phyloP scores from a whole-genome alignment of 2,888 invertebrate species.

The Drosophila colorata region DNA sequence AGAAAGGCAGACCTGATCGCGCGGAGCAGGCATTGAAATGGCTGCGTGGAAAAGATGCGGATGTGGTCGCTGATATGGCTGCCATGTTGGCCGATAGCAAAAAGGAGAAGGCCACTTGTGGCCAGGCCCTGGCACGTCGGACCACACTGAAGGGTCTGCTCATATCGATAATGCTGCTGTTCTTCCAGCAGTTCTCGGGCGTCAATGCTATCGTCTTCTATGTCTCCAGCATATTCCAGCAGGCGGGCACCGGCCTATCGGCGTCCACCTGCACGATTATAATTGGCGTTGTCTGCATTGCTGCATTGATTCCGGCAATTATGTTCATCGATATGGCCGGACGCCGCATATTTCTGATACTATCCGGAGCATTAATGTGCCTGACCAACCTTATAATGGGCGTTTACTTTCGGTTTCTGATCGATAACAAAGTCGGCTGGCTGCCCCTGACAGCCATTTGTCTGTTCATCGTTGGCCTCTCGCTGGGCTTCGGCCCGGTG shows the following conservation, averaged over 20 bases:
- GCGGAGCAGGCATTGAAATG: constrained; percentile 89
- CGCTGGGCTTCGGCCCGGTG: constrained; percentile 93
- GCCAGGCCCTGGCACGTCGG: constrained; percentile 86
- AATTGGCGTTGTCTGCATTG: constrained; percentile 89
- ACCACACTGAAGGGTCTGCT: constrained; percentile 87
- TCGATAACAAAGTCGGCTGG: constrained; percentile 87
- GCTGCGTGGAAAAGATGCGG: constrained; percentile 89
- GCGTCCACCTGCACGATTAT: constrained; percentile 89
- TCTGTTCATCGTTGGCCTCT: constrained; percentile 91
- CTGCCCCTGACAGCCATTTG: constrained; percentile 90
- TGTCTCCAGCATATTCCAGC: constrained; percentile 89
- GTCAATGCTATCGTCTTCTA: constrained; percentile 93
- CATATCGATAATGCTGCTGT: constrained; percentile 91
- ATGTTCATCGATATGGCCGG: constrained; percentile 92
- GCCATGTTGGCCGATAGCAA: constrained; percentile 15
- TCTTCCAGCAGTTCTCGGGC: constrained; percentile 94
- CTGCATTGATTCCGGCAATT: constrained; percentile 88
- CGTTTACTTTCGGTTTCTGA: constrained; percentile 87
- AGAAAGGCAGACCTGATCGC: constrained; percentile 87
- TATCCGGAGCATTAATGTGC: constrained; percentile 89
- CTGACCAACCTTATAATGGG: constrained; percentile 89
- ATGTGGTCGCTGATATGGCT: constrained; percentile 87
- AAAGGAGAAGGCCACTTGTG: constrained; percentile 85
- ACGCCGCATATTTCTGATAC: constrained; percentile 89
- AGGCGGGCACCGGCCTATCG: constrained; percentile 25